Evolutionary conservation across 2,797 vertebrate genomes (phyloP).

Genomic region (Orestias chungarensis): DNA sequence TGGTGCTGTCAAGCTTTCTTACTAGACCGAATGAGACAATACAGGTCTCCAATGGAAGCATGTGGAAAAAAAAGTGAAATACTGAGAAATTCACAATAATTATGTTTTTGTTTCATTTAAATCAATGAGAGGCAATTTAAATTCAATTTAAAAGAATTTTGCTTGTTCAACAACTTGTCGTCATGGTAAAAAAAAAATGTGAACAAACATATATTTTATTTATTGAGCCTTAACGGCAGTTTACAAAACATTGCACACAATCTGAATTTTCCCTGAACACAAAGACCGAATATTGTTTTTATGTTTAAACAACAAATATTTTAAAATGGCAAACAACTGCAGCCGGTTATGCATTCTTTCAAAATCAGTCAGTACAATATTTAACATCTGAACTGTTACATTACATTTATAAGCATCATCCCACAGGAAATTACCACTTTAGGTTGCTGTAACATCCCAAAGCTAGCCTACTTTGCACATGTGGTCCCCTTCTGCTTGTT

Average conservation of each 20-base stretch:
- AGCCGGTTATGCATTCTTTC: constrained; percentile 45
- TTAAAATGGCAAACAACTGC: background rate
- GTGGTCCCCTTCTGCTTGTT: constrained; percentile 44
- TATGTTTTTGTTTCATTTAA: background rate
- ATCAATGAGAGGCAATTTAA: no score
- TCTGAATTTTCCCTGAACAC: background rate
- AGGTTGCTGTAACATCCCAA: constrained; percentile 57
- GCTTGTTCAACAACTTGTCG: background rate
- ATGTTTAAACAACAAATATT: background rate
- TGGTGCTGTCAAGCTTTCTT: constrained; percentile 26
- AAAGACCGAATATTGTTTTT: background rate
- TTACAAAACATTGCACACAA: background rate
- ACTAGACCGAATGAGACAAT: constrained; percentile 19
- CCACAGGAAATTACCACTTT: constrained; percentile 62
- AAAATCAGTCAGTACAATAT: constrained; percentile 49
- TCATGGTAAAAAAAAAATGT: no score
- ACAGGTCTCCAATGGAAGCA: constrained; percentile 5
- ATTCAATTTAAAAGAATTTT: background rate
- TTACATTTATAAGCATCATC: constrained; percentile 47
- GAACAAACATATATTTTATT: no score
- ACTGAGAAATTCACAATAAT: constrained; percentile 4
- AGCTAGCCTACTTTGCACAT: constrained; percentile 57
- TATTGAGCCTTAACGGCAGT: background rate
- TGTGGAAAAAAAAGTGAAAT: background rate
- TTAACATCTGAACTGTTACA: constrained; percentile 52